Percentiles rank a stretch among this genome's conserved stretches.
Conservation (phyloP, 2,888 invertebrate genomes). For the Amaurobius ferox region DNA sequence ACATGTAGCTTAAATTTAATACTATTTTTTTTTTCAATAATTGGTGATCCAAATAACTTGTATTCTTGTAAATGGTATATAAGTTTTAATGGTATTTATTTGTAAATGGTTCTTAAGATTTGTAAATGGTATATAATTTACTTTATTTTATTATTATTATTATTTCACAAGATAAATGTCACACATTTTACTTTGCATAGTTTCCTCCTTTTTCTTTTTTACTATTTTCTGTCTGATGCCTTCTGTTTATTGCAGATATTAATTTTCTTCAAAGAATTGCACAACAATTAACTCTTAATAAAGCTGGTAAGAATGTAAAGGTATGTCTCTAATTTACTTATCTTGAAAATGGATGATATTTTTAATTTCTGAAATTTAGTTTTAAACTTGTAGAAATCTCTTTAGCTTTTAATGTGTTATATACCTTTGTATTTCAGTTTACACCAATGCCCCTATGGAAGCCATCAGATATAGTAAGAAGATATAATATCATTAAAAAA, state of each 20-base stretch:
- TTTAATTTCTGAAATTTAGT: no score
- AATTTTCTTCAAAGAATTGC: constrained; percentile 18
- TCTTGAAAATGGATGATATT: no score
- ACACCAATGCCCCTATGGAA: constrained; percentile 17
- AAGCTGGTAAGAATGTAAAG: constrained; percentile 27
- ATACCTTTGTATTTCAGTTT: constrained; percentile 15
- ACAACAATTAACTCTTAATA: constrained; percentile 29
- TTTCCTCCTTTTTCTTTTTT: neutral
- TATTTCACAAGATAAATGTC: no score
- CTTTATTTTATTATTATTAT: neutral
- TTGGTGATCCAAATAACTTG: no score
- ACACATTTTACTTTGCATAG: neutral
- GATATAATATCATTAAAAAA: neutral
- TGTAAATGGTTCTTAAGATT: no score
- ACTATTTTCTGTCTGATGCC: neutral
- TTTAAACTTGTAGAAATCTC: no score
- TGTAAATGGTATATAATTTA: neutral
- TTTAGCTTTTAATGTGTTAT: no score
- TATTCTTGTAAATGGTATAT: no score
- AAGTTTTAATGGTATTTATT: no score
- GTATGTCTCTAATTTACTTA: constrained; percentile 7
- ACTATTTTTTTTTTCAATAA: no score
- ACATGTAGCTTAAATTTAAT: no score
- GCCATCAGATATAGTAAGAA: constrained; percentile 9
- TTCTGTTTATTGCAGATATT: constrained; percentile 24